Evolutionary conservation across 2,113 vertebrate genomes (phyloP), one percentile per base, ranked within the genome.

Genomic region (Peucedramus taeniatus): DNA sequence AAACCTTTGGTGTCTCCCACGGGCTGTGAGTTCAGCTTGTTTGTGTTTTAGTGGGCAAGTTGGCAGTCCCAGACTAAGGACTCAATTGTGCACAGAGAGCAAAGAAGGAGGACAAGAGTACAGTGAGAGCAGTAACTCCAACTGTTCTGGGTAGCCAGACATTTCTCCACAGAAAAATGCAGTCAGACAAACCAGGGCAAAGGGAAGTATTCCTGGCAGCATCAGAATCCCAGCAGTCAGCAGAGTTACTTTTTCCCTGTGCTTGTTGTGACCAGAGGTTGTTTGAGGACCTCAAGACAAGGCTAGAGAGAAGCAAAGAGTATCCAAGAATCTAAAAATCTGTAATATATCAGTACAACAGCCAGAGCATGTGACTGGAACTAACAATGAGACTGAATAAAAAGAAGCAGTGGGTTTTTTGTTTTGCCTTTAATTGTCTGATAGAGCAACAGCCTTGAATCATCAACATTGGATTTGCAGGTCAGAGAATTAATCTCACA

Each of bases 361-460:
- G 56, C 31, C 45, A 53, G 6, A 17, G 15, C 11, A 27, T 28
- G 20, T 27, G 30, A 45, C 51, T 87, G 54, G 37, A 88, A 83
- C 31, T 37, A 80, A 37, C 19, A 87, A 11, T 21, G 7, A 72
- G 66, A 70, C 4, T 0, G 0, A 87, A 30, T 57, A 33, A 63
- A 65, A 83, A 81, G 3, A 66, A 39, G 33, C n/a, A 10, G 6
- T 60, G 3, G 7, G 12, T 3, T 50, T 89, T 74, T 44, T 37
- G 27, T 30, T 83, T 54, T 42, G 11, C 8, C 59, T 78, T 77
- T 47, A 78, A 65, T 89, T 80, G 20, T 89, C 61, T 80, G 57
- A 89, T 44, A 81, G 66, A 89, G 68, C 23, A 94, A 74, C 91
- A 90, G 84, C 90, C 84, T 81, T 88, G 37, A 89, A 75, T 87